A percentile compares a stretch with the other conserved stretches of the same genome.
phyloP scores from a whole-genome alignment of 2,113 vertebrate genomes.

The Fulmarus glacialis region DNA sequence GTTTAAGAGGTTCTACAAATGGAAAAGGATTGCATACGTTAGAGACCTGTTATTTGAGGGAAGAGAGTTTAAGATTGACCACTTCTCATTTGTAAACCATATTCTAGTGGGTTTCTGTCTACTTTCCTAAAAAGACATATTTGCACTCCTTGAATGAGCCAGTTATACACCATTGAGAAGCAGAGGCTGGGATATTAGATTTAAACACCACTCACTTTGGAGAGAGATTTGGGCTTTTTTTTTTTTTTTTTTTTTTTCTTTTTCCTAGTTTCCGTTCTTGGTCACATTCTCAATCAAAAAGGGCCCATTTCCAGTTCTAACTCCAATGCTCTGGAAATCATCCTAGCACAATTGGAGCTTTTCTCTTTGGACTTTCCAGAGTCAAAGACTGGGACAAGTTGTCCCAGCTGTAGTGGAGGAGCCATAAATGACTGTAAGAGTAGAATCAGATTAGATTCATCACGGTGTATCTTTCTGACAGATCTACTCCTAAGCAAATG shows the following conservation, averaged over 20 bases:
- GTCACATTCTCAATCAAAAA: background rate
- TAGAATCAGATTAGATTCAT: background rate
- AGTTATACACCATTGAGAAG: background rate
- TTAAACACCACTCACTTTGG: background rate
- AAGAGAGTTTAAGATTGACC: background rate
- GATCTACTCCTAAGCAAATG: background rate
- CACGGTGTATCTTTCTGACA: background rate
- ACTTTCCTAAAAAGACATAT: background rate
- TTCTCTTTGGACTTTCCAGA: background rate
- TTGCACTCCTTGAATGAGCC: background rate
- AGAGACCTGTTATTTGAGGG: background rate
- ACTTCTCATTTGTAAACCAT: background rate
- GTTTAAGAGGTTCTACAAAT: background rate
- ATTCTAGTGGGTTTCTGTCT: background rate
- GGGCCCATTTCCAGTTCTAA: background rate
- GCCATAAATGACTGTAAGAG: background rate
- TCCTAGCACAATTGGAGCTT: background rate
- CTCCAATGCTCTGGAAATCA: background rate
- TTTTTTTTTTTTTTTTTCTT: background rate
- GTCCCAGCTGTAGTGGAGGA: background rate
- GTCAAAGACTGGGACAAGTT: background rate
- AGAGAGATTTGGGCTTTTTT: rapidly evolving
- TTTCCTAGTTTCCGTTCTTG: background rate
- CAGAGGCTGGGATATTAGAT: background rate
- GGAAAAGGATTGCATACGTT: background rate